Conservation (phyloP, 2,797 vertebrate genomes). For the Anguilla anguilla region DNA sequence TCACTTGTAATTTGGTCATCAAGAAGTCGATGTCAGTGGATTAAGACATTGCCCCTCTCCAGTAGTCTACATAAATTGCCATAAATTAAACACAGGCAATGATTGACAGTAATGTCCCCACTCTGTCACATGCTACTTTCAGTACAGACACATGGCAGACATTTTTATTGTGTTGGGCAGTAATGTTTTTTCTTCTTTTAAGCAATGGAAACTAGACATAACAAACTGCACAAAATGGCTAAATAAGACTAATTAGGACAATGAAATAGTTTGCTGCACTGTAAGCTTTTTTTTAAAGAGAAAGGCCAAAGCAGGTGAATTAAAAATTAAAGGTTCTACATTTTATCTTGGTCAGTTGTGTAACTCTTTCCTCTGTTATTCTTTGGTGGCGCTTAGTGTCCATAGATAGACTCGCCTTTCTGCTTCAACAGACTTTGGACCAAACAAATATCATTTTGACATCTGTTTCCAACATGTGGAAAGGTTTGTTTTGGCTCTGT, state of each 20-base stretch:
- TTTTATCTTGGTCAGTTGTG: no score
- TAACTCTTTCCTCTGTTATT: no score
- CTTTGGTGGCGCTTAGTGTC: no score
- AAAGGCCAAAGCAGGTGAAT: no score
- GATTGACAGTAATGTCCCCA: background rate
- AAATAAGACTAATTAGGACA: background rate
- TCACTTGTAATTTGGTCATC: background rate
- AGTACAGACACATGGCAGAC: background rate
- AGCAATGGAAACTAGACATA: background rate
- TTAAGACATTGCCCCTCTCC: background rate
- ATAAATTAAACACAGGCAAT: background rate
- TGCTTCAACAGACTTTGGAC: background rate
- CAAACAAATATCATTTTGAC: background rate
- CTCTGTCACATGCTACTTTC: background rate
- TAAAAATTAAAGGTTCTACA: no score
- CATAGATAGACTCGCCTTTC: background rate
- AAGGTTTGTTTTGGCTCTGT: background rate
- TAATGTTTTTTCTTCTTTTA: background rate
- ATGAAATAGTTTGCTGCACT: background rate
- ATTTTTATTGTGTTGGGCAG: background rate
- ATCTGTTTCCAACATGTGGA: background rate
- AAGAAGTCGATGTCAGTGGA: background rate
- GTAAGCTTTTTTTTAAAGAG: background rate
- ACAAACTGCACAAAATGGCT: background rate
- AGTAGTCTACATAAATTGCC: background rate